These are phyloP conservation scores for Rhamnusium bicolor DNA, from an alignment of 2,888 invertebrate genomes.

Conservation along the genomic window DNA sequence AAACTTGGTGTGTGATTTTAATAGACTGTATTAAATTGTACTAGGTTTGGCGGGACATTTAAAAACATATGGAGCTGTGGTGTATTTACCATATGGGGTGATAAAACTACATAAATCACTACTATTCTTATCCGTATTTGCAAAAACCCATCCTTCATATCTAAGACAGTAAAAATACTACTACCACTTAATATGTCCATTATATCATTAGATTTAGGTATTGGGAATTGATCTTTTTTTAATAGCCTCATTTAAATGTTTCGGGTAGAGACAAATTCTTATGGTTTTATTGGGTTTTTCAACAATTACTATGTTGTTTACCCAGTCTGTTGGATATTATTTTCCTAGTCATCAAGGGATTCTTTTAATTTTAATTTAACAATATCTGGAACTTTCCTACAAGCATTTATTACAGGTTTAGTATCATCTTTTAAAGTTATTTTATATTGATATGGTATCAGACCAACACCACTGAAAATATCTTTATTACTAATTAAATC, in stretches of 20 bases:
- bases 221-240: conserved; percentile 5
- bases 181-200: conserved; percentile 24
- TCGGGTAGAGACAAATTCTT: conserved; percentile 49
- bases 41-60: too few species aligned
- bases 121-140: conserved; percentile 50
- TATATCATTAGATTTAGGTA: not conserved
- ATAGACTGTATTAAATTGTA: too few species aligned
- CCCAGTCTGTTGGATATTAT: conserved; percentile 25
- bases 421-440: not conserved
- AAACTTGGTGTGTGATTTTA: too few species aligned
- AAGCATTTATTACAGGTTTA: not conserved
- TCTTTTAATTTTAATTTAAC: conserved; percentile 1
- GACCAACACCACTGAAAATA: too few species aligned
- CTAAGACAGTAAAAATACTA: conserved; percentile 39
- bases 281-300: conserved; percentile 28
- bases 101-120: conserved; percentile 52
- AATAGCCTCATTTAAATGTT: conserved; percentile 42
- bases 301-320: conserved; percentile 28
- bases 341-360: conserved; percentile 27
- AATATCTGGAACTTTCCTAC: not conserved
- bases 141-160: conserved; percentile 54
- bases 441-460: not conserved
- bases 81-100: too few species aligned
- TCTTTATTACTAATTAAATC: too few species aligned
- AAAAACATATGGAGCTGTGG: too few species aligned